Base-by-base conservation (phyloP, 2,888 invertebrate genomes). In the Oxytorus armatus region DNA sequence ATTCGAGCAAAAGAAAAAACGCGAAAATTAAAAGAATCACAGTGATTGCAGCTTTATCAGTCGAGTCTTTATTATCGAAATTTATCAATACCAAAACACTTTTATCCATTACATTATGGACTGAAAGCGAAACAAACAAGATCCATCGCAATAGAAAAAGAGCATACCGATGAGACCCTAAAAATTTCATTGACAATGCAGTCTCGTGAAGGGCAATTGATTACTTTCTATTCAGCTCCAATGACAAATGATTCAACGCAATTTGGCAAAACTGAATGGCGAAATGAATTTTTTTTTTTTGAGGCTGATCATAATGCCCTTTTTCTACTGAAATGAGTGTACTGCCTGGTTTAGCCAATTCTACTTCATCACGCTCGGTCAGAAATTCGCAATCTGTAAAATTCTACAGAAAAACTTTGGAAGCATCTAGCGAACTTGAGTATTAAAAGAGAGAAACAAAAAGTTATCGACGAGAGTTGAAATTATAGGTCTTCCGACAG, bases 381-480 rank as follows among this genome's bases (percentile, higher is more conserved):
- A 44, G 42, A 25, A 57, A 69, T 44, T 44, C 21, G 25, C 18
- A 21, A 57, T 57, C 29, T 21, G 18, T 29, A 44, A 57, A 29
- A 18, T 42, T 57, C 25, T 0, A 44, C 44, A 7, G 5, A 14
- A 8, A 29, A 29, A 18, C 11, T 59, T 18, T 7, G 39, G 68
- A 11, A 39, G 1, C 68, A 66, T 69, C 11, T 69, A 44, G 16
- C 55, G n/a, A 36, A 29, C 18, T 36, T 21, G 14, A 14, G n/a
- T n/a, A 21, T 29, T 5, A 39, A 39, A 11, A 5, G 61, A 36
- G 69, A 8, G 29, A 8, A 44, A n/a, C 7, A 29, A 72, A 61
- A 63, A 73, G 49, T 73, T 42, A 51, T 61, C 51, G 18, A 51
- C 18, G 29, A 61, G 25, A 39, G 63, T 59, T 49, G 70, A 55